Evolutionary conservation across 2,888 invertebrate genomes (phyloP).

Genomic region (Calephelis perditalis): DNA sequence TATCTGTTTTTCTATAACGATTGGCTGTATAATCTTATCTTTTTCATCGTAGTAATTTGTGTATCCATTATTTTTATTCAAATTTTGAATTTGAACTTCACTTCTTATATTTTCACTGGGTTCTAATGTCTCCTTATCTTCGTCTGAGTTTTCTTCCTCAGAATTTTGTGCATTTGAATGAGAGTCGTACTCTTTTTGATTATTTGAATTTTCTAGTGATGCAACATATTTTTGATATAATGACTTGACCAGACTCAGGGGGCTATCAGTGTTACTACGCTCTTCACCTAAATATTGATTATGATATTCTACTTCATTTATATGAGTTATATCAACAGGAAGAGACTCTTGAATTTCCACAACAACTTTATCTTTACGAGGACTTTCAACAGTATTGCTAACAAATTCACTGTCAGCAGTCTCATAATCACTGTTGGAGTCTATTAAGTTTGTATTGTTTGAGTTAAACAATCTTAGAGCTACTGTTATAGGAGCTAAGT

Average conservation of each 20-base stretch:
- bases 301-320: slow-evolving; percentile 66
- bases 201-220: slow-evolving; percentile 56
- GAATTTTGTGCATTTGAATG: slow-evolving; percentile 45
- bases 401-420: slow-evolving; percentile 60
- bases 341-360: slow-evolving; percentile 83
- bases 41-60: slow-evolving; percentile 44
- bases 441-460: slow-evolving; percentile 57
- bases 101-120: slow-evolving; percentile 53
- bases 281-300: slow-evolving; percentile 60
- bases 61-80: slow-evolving; percentile 43
- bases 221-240: slow-evolving; percentile 55
- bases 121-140: slow-evolving; percentile 48
- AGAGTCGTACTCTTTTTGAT: slow-evolving; percentile 50
- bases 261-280: slow-evolving; percentile 48
- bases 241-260: slow-evolving; percentile 45
- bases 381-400: slow-evolving; percentile 52
- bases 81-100: slow-evolving; percentile 48
- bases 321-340: slow-evolving; percentile 72
- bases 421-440: slow-evolving; percentile 57
- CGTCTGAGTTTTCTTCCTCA: slow-evolving; percentile 36
- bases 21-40: slow-evolving; percentile 61
- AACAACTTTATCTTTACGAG: slow-evolving; percentile 65
- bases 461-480: slow-evolving; percentile 74
- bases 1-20: slow-evolving; percentile 66
- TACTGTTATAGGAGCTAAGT: slow-evolving; percentile 79